Base-by-base conservation (phyloP, 2,888 invertebrate species). In the Apomyelois bistriatella region DNA sequence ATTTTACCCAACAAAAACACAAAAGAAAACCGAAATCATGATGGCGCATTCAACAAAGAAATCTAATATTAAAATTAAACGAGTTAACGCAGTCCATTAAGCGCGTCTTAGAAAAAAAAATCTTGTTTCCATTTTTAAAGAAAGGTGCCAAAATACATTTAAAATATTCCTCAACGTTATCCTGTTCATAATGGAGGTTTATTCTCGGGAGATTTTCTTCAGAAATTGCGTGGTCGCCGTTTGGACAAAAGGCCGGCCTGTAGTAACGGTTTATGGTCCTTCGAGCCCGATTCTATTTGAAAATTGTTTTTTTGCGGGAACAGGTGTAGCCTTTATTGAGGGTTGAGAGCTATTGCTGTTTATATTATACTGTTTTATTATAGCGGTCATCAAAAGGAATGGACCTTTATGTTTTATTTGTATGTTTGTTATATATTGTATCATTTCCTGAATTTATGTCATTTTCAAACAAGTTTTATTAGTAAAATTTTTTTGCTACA, bases 221-320 rank as follows among this genome's bases (percentile, higher is more conserved):
- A 56, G 60, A 64, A 67, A 74, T 74, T 68, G 70, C 65, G 64
- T 56, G 59, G 59, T 62, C 55, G 60, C 60, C 62, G 58, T 62
- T 55, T 61, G 70, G 68, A 70, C 73, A 72, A 72, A 65, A 65
- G 70, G 64, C 59, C 61, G 65, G 63, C 58, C 60, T 59, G 68
- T 71, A 73, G 71, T 67, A 72, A 72, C 70, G 71, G 65, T 72
- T 73, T 67, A 72, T 68, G 70, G 68, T 68, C 71, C 70, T 71
- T 66, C 64, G 72, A 69, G 73, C 65, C 66, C 66, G 71, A 74
- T 77, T 67, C 65, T 56, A 66, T 59, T 62, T 54, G 59, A 56
- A 71, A 76, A 76, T 74, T 76, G 66, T 72, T 72, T 74, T 22
- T 70, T 66, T 62, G 55, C 53, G 58, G 68, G 70, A 65, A 68